These are phyloP conservation scores for Bombus sibiricus DNA, from an alignment of 1,140 invertebrate genomes.

Conservation along the genomic window DNA sequence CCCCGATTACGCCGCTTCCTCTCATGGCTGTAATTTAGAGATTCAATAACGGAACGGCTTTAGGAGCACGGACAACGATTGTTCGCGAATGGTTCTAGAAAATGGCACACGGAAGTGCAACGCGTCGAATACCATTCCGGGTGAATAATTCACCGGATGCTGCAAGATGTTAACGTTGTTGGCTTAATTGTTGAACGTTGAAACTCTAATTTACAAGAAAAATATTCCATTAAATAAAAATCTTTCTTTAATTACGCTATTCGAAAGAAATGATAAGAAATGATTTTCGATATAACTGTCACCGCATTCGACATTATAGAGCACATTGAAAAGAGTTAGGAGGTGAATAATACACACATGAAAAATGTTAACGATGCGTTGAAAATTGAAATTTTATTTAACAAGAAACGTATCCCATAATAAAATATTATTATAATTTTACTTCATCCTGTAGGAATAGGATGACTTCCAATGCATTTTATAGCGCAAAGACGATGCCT, in stretches of 20 bases:
- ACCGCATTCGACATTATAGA: no score
- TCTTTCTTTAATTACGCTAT: neutral
- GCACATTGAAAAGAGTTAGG: no score
- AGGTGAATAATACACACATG: no score
- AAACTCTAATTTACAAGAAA: neutral
- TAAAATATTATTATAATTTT: no score
- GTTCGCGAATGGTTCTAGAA: neutral
- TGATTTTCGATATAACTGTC: no score
- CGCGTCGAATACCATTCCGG: neutral
- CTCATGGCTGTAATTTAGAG: slow-evolving; percentile 27
- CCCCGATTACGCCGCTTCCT: neutral
- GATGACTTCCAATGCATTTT: neutral
- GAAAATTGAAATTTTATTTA: no score
- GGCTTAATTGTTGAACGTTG: neutral
- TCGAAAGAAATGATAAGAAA: neutral
- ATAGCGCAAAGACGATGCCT: neutral
- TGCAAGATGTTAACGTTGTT: neutral
- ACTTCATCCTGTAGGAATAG: no score
- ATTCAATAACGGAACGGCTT: slow-evolving; percentile 17
- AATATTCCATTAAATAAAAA: neutral
- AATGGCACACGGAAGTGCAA: slow-evolving; percentile 9
- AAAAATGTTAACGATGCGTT: no score
- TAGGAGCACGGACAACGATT: neutral
- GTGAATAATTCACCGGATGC: neutral
- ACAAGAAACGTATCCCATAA: no score